Percentiles rank a stretch among this genome's conserved stretches.
Evolutionary conservation across 2,888 invertebrate genomes (phyloP).

Genomic region (Venusia cambrica): DNA sequence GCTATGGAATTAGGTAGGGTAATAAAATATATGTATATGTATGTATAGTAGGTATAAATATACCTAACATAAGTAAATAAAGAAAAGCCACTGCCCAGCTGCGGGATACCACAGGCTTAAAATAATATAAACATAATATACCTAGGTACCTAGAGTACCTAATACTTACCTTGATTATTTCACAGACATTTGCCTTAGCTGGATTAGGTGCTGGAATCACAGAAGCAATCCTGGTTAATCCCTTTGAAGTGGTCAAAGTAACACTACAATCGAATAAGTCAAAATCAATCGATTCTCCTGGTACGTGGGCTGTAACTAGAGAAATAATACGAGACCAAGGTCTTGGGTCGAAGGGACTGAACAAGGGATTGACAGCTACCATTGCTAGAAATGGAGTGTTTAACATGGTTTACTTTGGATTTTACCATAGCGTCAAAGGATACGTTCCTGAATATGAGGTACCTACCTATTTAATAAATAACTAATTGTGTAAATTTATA

Average conservation of each 20-base stretch:
- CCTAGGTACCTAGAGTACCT: too few species aligned
- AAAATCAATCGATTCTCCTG: conserved; percentile 83
- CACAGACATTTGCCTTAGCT: conserved; percentile 92
- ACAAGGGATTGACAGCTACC: conserved; percentile 94
- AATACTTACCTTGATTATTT: conserved; percentile 27
- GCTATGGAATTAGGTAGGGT: too few species aligned
- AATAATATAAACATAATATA: too few species aligned
- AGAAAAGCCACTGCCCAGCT: too few species aligned
- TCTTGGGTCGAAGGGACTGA: conserved; percentile 89
- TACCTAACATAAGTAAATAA: too few species aligned
- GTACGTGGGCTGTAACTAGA: conserved; percentile 89
- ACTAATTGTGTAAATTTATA: too few species aligned
- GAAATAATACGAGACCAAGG: conserved; percentile 89
- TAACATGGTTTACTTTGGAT: conserved; percentile 97
- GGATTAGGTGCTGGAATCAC: conserved; percentile 94
- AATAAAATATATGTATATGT: too few species aligned
- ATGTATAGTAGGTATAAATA: too few species aligned
- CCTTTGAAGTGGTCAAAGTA: conserved; percentile 98
- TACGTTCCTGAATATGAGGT: conserved; percentile 84
- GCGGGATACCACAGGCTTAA: too few species aligned
- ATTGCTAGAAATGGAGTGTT: conserved; percentile 94
- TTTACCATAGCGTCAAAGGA: conserved; percentile 95
- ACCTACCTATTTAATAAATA: too few species aligned
- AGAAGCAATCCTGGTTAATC: conserved; percentile 95
- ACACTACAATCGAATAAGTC: conserved; percentile 88